Percentiles rank a stretch among this genome's conserved stretches.
Evolutionary conservation across 2,888 invertebrate genomes (phyloP).

Genomic region (Hypomecis atomaria): DNA sequence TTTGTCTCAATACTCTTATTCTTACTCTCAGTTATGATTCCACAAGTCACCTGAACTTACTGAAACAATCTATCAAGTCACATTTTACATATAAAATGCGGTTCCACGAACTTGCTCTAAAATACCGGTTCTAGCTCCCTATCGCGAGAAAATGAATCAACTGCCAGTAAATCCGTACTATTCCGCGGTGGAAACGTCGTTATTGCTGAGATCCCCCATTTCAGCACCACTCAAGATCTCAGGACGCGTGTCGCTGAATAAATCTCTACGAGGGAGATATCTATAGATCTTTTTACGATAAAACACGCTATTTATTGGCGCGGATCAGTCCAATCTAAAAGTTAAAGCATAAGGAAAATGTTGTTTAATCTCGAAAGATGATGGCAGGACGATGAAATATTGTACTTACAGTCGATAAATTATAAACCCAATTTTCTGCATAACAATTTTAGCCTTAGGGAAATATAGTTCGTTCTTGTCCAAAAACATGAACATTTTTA

Average conservation of each 20-base stretch:
- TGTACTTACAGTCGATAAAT: too few relatives aligned
- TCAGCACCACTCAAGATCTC: conserved; percentile 20
- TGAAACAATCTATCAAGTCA: too few relatives aligned
- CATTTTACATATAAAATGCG: too few relatives aligned
- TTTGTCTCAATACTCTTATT: too few relatives aligned
- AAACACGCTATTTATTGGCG: conserved; percentile 21
- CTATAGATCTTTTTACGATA: conserved; percentile 20
- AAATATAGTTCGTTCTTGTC: too few relatives aligned
- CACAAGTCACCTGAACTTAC: too few relatives aligned
- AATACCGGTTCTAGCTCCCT: neutral
- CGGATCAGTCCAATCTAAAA: conserved; percentile 15
- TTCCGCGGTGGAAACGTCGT: conserved; percentile 16
- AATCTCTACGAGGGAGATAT: conserved; percentile 28
- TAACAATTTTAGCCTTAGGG: too few relatives aligned
- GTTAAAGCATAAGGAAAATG: conserved; percentile 6
- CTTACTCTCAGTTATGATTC: too few relatives aligned
- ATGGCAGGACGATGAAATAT: neutral
- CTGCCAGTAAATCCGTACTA: conserved; percentile 8
- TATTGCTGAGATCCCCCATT: conserved; percentile 20
- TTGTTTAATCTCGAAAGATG: conserved; percentile 1
- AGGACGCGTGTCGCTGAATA: conserved; percentile 31
- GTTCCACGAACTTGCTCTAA: neutral
- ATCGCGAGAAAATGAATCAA: neutral
- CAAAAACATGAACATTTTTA: too few relatives aligned
- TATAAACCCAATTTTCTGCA: too few relatives aligned